These are phyloP conservation scores for Herpailurus yagouaroundi DNA, from an alignment of 2,113 vertebrate species.

Conservation along the genomic window DNA sequence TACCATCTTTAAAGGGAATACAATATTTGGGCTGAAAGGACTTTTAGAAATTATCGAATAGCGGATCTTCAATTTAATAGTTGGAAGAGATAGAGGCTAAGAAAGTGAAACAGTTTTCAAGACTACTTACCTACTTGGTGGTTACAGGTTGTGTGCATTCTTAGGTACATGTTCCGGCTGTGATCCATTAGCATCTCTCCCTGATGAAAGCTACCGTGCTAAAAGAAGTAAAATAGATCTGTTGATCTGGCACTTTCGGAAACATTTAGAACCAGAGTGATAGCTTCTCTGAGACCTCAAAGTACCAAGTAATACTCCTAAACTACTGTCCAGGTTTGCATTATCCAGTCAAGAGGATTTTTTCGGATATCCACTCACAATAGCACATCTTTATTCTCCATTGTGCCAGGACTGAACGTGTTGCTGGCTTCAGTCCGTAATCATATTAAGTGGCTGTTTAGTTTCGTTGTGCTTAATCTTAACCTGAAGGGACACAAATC, in stretches of 20 bases:
- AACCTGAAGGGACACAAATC: not conserved
- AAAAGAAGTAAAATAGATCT: not conserved
- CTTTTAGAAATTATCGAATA: not conserved
- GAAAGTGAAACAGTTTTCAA: not conserved
- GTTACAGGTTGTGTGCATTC: not conserved
- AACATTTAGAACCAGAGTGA: constrained; percentile 7
- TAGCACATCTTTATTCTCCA: not conserved
- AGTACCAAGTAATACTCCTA: not conserved
- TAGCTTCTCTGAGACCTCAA: not conserved
- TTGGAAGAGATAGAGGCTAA: constrained; percentile 14
- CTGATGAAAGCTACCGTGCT: not conserved
- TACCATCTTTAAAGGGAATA: not conserved
- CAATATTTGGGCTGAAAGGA: not conserved
- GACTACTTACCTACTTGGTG: not conserved
- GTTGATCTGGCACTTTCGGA: not conserved
- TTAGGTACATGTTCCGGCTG: not conserved
- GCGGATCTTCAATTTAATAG: constrained; percentile 6
- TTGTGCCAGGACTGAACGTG: not conserved
- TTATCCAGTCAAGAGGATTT: not conserved
- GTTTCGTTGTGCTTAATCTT: not conserved
- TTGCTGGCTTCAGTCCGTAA: not conserved
- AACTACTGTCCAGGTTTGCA: not conserved
- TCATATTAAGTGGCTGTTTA: not conserved
- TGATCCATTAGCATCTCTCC: not conserved
- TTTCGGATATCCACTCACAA: not conserved